These are phyloP conservation scores for Strix uralensis DNA, from an alignment of 2,113 vertebrate genomes.

Conservation along the genomic window DNA sequence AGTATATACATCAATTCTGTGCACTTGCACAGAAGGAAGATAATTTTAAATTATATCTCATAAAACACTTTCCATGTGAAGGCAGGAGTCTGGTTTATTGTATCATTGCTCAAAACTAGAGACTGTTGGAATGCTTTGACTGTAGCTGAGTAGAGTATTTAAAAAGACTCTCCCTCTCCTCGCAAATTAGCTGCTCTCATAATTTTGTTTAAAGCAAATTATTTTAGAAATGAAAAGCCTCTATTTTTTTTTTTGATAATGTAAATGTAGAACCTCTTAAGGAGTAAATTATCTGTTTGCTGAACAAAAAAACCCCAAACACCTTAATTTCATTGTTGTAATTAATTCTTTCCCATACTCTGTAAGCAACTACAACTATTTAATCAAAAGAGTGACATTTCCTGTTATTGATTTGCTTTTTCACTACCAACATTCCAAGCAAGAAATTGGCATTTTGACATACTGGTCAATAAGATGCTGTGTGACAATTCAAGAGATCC, in stretches of 20 bases:
- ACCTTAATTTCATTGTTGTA: not conserved
- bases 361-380: not conserved
- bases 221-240: not conserved
- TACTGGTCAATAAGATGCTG: not conserved
- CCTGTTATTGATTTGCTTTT: not conserved
- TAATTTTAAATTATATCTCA: not conserved
- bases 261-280: not conserved
- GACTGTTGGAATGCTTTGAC: not conserved
- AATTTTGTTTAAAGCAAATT: not conserved
- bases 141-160: not conserved
- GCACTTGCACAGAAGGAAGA: not conserved
- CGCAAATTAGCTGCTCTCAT: not conserved
- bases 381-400: not conserved
- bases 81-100: not conserved
- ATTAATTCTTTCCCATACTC: not conserved
- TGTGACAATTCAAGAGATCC: not conserved
- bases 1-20: not conserved
- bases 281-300: not conserved
- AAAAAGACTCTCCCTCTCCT: rapidly evolving
- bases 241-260: not conserved
- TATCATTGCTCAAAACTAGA: not conserved
- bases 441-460: not conserved
- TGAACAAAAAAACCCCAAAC: not conserved
- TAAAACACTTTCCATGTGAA: not conserved
- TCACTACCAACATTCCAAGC: not conserved